Percentiles rank a stretch among this genome's conserved stretches.
phyloP scores from a whole-genome alignment of 1,140 invertebrate species.

The Drosophila parabipectinata region DNA sequence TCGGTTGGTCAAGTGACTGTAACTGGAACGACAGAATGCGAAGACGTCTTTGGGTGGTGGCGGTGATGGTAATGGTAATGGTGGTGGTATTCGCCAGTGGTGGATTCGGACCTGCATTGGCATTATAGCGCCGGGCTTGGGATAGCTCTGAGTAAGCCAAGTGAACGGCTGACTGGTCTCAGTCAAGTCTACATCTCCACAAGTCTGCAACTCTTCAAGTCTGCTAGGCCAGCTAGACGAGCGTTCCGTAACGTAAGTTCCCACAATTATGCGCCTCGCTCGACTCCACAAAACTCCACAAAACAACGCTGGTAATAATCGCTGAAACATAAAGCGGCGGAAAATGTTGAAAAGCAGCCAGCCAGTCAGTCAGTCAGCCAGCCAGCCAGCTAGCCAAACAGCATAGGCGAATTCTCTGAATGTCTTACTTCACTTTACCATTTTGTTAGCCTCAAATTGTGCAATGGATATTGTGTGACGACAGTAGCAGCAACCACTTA shows the following conservation, averaged over 20 bases:
- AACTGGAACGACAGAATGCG: slow-evolving; percentile 75
- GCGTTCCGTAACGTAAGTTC: slow-evolving; percentile 78
- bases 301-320: slow-evolving; percentile 69
- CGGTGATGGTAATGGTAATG: slow-evolving; percentile 24
- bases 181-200: slow-evolving; percentile 46
- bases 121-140: slow-evolving; percentile 71
- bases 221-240: slow-evolving; percentile 55
- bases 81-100: slow-evolving; percentile 20
- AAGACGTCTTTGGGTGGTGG: slow-evolving; percentile 37
- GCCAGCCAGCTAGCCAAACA: slow-evolving; percentile 13
- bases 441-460: slow-evolving; percentile 58
- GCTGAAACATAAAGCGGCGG: slow-evolving; percentile 76
- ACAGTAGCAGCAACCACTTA: slow-evolving; percentile 45
- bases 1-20: slow-evolving; percentile 84
- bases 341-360: slow-evolving; percentile 77
- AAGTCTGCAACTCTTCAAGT: slow-evolving; percentile 48
- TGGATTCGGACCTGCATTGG: slow-evolving; percentile 63
- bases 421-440: slow-evolving; percentile 65
- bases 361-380: slow-evolving; percentile 1
- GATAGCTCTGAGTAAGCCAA: slow-evolving; percentile 59
- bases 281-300: slow-evolving; percentile 53
- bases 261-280: slow-evolving; percentile 80
- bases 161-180: slow-evolving; percentile 73
- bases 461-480: slow-evolving; percentile 65
- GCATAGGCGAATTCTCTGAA: slow-evolving; percentile 52